phyloP scores from a whole-genome alignment of 2,888 invertebrate species.

The Podabrus alpinus region DNA sequence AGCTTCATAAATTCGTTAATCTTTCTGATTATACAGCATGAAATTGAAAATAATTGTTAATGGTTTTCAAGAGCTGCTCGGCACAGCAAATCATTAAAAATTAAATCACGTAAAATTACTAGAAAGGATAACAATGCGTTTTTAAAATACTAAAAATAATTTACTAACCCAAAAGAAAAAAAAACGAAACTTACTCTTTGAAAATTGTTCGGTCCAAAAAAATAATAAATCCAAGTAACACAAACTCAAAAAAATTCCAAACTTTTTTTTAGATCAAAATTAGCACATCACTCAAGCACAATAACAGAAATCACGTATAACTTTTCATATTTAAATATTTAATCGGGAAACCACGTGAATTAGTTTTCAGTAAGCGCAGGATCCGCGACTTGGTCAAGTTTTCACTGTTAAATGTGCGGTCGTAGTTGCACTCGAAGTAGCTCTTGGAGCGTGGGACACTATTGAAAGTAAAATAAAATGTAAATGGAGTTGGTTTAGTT shows the following conservation, averaged over 20 bases:
- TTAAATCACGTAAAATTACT: not conserved
- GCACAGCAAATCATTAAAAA: not conserved
- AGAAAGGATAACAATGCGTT: not conserved
- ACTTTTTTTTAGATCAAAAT: not conserved
- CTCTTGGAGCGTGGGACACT: conserved; percentile 6
- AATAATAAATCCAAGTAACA: not conserved
- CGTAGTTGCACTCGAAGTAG: not conserved
- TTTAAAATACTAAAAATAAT: not conserved
- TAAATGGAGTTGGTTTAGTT: conserved; percentile 19
- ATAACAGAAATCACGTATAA: not conserved
- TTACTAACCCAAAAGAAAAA: not conserved
- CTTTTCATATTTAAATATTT: not conserved
- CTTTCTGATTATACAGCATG: not conserved
- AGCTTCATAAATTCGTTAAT: not conserved
- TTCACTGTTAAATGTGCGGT: not conserved
- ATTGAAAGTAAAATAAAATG: conserved; percentile 29
- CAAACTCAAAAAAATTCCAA: conserved; percentile 1
- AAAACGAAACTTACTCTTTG: not conserved
- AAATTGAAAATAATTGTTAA: not conserved
- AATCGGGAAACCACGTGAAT: not conserved
- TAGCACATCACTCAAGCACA: not conserved
- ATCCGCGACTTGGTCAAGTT: not conserved
- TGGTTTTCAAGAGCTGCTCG: not conserved
- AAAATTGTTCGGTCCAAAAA: not conserved
- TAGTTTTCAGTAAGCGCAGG: not conserved